A percentile compares a stretch with the other conserved stretches of the same genome.
These are phyloP conservation scores for Heliconius hermathena DNA, from an alignment of 1,140 invertebrate genomes.

Conservation along the genomic window DNA sequence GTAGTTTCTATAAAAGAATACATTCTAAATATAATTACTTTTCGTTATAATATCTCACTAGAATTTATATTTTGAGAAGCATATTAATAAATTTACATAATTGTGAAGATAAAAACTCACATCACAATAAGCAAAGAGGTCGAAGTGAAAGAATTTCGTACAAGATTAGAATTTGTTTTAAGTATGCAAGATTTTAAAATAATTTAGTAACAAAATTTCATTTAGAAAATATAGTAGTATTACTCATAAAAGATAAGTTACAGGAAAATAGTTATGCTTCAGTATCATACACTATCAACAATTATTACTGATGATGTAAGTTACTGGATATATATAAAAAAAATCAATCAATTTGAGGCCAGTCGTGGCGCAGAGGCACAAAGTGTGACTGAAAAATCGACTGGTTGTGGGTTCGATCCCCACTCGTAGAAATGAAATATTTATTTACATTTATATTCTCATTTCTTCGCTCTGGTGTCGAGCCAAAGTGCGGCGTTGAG, in stretches of 20 bases:
- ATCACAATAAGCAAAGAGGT: slow-evolving; percentile 34
- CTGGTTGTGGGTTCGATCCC: no score
- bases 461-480: no score
- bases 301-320: background rate
- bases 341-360: no score
- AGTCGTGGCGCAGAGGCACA: no score
- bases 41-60: slow-evolving; percentile 11
- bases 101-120: slow-evolving; percentile 30
- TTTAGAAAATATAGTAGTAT: background rate
- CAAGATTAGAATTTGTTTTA: slow-evolving; percentile 9
- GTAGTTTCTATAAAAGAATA: background rate
- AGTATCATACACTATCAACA: background rate
- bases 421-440: no score
- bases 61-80: slow-evolving; percentile 14
- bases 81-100: slow-evolving; percentile 35
- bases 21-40: background rate
- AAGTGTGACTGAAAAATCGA: no score
- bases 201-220: background rate
- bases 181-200: slow-evolving; percentile 1
- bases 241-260: background rate
- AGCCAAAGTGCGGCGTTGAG: no score
- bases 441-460: no score
- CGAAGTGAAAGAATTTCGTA: slow-evolving; percentile 27
- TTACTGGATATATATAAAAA: background rate
- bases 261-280: no score